Conservation (phyloP, 1,140 invertebrate genomes). For the Hylaeus volcanicus region DNA sequence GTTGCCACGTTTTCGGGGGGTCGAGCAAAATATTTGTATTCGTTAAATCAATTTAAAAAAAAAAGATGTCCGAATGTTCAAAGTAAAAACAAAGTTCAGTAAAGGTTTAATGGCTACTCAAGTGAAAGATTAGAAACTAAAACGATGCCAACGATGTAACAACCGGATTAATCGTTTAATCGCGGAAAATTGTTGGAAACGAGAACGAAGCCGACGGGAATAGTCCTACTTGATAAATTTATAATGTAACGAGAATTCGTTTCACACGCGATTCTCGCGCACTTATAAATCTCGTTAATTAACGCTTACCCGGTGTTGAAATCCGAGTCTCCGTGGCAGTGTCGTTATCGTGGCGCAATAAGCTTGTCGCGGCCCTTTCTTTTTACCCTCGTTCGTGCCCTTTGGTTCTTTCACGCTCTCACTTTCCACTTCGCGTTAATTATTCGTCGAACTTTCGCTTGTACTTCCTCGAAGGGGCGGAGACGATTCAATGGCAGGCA, state of each 20-base stretch:
- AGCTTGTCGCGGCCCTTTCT: not conserved
- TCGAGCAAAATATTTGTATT: too few relatives aligned
- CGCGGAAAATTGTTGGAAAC: too few relatives aligned
- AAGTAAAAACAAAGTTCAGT: too few relatives aligned
- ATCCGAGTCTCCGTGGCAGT: not conserved
- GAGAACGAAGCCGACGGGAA: too few relatives aligned
- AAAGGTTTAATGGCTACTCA: too few relatives aligned
- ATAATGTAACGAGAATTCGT: not conserved
- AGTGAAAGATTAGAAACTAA: too few relatives aligned
- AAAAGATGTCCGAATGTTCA: too few relatives aligned
- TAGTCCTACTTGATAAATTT: not conserved
- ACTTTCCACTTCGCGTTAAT: constrained; percentile 26
- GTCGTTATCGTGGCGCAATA: constrained; percentile 5
- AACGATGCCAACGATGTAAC: too few relatives aligned
- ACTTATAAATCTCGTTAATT: constrained; percentile 1
- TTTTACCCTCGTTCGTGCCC: not conserved
- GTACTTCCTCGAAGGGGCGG: not conserved
- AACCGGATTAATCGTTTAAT: too few relatives aligned
- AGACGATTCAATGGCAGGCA: not conserved
- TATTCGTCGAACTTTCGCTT: constrained; percentile 23
- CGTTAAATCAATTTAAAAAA: too few relatives aligned
- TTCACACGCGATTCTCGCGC: not conserved
- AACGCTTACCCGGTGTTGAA: not conserved
- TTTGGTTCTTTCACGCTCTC: constrained; percentile 5
- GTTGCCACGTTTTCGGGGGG: too few relatives aligned